Evolutionary conservation across 2,797 vertebrate genomes (phyloP).

Genomic region (Oophaga sylvatica): DNA sequence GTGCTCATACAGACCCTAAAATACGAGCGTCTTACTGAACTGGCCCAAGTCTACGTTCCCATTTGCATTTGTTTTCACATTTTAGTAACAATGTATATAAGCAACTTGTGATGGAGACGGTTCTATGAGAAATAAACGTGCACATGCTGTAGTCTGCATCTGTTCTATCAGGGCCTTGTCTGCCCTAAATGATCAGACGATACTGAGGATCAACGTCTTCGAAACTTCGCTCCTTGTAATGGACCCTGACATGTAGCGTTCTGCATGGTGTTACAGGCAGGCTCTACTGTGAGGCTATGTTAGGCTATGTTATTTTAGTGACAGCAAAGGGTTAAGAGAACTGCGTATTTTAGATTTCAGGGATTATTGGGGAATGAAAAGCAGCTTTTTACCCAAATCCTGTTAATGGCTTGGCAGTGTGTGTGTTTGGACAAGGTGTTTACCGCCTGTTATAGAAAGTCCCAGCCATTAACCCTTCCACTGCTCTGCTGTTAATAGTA

Average conservation of each 20-base stretch:
- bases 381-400: constrained; percentile 57
- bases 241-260: too few species aligned
- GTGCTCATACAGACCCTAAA: too few species aligned
- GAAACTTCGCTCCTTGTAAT: background rate
- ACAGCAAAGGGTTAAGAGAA: constrained; percentile 33
- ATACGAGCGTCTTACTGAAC: too few species aligned
- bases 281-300: background rate
- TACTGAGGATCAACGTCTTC: background rate
- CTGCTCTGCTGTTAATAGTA: background rate
- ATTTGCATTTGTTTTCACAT: too few species aligned
- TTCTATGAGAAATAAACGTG: too few species aligned
- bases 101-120: too few species aligned
- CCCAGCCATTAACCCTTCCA: constrained; percentile 26
- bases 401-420: constrained; percentile 56
- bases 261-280: background rate
- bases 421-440: constrained; percentile 57
- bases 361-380: constrained; percentile 60
- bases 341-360: constrained; percentile 46
- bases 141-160: too few species aligned
- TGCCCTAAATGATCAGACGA: background rate
- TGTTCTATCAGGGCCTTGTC: too few species aligned
- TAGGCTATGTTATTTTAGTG: constrained; percentile 7
- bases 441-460: constrained; percentile 44
- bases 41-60: too few species aligned
- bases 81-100: too few species aligned